Percentiles rank a stretch among this genome's conserved stretches.
These are phyloP conservation scores for Lasius fuliginosus DNA, from an alignment of 2,888 invertebrate species.

Conservation along the genomic window DNA sequence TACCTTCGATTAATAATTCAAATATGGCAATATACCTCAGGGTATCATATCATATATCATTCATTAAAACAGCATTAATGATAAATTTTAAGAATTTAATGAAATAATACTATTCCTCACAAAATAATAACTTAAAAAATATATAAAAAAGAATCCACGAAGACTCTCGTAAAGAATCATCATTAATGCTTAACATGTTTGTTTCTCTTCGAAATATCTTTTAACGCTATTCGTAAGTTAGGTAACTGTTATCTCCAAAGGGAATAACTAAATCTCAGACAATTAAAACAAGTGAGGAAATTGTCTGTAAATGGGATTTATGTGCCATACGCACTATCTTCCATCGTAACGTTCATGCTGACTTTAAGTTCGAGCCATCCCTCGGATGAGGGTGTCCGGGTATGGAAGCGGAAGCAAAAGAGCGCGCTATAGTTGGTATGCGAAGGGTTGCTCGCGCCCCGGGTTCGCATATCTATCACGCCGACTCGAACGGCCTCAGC, in stretches of 20 bases:
- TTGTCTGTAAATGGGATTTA: background rate
- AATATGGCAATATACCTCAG: background rate
- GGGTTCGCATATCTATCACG: conserved; percentile 76
- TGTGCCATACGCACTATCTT: conserved; percentile 13
- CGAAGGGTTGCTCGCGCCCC: conserved; percentile 64
- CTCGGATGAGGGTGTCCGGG: conserved; percentile 25
- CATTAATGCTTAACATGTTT: background rate
- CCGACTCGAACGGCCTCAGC: conserved; percentile 66
- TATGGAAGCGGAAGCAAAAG: conserved; percentile 27
- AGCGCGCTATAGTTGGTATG: conserved; percentile 70
- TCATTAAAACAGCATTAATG: background rate
- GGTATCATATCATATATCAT: conserved; percentile 22
- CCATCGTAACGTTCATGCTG: conserved; percentile 30
- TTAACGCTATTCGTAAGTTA: background rate
- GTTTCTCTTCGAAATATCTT: background rate
- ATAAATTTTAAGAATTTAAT: background rate
- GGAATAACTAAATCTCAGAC: background rate
- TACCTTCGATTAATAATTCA: conserved; percentile 27
- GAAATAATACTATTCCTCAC: background rate
- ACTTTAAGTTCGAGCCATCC: conserved; percentile 47
- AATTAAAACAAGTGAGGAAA: background rate
- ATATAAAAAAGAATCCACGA: background rate
- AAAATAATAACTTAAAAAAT: background rate
- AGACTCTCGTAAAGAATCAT: background rate
- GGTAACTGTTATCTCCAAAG: background rate